These are phyloP conservation scores for Drosophila borealis DNA, from an alignment of 2,888 invertebrate species.

Conservation along the genomic window DNA sequence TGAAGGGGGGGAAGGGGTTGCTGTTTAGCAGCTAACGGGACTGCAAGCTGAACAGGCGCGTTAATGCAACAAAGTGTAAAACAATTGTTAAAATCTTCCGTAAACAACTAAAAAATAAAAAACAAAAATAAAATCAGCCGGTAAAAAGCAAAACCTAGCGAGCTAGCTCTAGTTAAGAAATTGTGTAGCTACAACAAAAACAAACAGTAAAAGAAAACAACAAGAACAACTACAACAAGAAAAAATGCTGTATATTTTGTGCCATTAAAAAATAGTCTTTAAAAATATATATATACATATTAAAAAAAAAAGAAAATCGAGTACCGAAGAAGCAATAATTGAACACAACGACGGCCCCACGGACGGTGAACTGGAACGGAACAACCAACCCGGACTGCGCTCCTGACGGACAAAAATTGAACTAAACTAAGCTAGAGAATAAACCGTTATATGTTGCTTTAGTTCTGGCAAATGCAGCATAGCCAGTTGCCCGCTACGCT, in stretches of 20 bases:
- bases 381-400: conserved; percentile 9
- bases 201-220: conserved; percentile 20
- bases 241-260: conserved; percentile 74
- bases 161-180: conserved; percentile 44
- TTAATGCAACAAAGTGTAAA: conserved; percentile 37
- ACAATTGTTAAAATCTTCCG: conserved; percentile 49
- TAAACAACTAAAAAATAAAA: conserved; percentile 7
- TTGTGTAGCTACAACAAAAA: conserved; percentile 35
- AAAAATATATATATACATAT: conserved; percentile 28
- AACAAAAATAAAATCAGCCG: conserved; percentile 3
- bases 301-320: conserved; percentile 19
- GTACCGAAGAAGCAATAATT: conserved; percentile 72
- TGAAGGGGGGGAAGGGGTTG: conserved; percentile 1
- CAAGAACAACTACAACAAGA: conserved; percentile 13
- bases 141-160: conserved; percentile 15
- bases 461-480: conserved; percentile 14
- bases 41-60: conserved; percentile 27
- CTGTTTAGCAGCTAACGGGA: conserved; percentile 13
- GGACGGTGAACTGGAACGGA: conserved; percentile 16
- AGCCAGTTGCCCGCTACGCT: conserved; percentile 13
- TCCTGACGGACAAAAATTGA: conserved; percentile 3
- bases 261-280: conserved; percentile 73
- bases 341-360: conserved; percentile 59
- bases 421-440: conserved; percentile 17
- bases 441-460: conserved; percentile 23